Percentiles rank a stretch among this genome's conserved stretches.
These are phyloP conservation scores for Pristionchus exspectatus DNA, from an alignment of 2,888 invertebrate genomes.

Conservation along the genomic window DNA sequence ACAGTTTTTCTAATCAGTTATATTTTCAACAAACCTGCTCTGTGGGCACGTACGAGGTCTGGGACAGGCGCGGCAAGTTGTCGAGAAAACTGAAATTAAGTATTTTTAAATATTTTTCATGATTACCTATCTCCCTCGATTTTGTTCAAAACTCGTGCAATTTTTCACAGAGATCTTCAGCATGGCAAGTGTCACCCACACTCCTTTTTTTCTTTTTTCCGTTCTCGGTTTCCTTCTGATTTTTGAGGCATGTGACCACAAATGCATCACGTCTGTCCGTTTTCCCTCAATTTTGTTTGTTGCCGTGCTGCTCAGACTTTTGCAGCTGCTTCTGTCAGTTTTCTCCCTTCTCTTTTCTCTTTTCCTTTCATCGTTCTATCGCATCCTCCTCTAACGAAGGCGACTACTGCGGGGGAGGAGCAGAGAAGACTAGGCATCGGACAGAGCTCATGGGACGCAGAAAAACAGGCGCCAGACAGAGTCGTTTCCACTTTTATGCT, in stretches of 20 bases:
- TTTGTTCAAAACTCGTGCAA: neutral
- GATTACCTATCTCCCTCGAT: neutral
- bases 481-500: too few relatives aligned
- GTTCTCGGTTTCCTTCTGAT: too few relatives aligned
- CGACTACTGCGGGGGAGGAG: neutral
- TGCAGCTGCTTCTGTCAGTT: neutral
- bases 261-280: neutral
- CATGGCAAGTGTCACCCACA: too few relatives aligned
- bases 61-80: constrained; percentile 97
- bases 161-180: too few relatives aligned
- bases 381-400: neutral
- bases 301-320: neutral
- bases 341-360: neutral
- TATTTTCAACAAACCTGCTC: constrained; percentile 85
- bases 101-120: too few relatives aligned
- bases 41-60: constrained; percentile 98
- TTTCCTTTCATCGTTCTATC: neutral
- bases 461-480: too few relatives aligned
- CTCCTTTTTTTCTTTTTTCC: too few relatives aligned
- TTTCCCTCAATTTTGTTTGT: neutral
- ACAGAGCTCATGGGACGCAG: too few relatives aligned
- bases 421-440: neutral
- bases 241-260: neutral
- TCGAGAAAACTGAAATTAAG: constrained; percentile 91
- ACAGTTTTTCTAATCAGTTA: neutral